These are phyloP conservation scores for Centropus bengalensis DNA, from an alignment of 2,113 vertebrate genomes.

Conservation along the genomic window DNA sequence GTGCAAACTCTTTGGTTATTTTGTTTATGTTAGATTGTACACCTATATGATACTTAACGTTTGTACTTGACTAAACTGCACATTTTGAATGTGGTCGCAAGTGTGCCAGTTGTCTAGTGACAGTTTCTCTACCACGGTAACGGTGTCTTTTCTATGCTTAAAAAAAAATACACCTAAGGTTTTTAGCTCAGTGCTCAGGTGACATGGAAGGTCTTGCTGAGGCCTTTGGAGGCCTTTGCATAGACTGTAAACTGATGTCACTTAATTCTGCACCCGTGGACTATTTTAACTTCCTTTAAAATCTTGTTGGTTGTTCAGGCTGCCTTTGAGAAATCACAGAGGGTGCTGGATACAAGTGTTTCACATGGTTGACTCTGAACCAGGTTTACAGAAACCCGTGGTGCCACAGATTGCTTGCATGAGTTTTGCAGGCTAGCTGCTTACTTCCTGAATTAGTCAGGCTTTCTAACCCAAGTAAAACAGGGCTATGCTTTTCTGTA, in stretches of 20 bases:
- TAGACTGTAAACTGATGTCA: background rate
- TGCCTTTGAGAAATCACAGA: background rate
- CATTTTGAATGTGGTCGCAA: background rate
- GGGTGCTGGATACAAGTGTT: background rate
- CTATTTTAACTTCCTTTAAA: background rate
- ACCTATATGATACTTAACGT: rapidly evolving
- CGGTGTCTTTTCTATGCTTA: background rate
- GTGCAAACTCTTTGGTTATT: background rate
- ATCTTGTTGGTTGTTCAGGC: background rate
- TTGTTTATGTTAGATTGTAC: background rate
- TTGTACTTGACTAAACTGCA: background rate
- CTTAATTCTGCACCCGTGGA: background rate
- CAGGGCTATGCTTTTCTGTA: background rate
- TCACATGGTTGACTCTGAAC: background rate
- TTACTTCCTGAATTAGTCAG: background rate
- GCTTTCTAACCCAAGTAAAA: background rate
- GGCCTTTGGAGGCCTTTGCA: background rate
- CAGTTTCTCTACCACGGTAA: background rate
- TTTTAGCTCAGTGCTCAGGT: background rate
- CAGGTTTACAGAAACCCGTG: background rate
- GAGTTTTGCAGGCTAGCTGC: background rate
- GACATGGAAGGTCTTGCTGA: background rate
- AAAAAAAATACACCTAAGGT: background rate
- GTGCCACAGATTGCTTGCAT: background rate
- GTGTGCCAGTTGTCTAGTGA: background rate